Evolutionary conservation across 1,140 invertebrate genomes (phyloP), one percentile per base, ranked within the genome.

Genomic region (Sinella curviseta): DNA sequence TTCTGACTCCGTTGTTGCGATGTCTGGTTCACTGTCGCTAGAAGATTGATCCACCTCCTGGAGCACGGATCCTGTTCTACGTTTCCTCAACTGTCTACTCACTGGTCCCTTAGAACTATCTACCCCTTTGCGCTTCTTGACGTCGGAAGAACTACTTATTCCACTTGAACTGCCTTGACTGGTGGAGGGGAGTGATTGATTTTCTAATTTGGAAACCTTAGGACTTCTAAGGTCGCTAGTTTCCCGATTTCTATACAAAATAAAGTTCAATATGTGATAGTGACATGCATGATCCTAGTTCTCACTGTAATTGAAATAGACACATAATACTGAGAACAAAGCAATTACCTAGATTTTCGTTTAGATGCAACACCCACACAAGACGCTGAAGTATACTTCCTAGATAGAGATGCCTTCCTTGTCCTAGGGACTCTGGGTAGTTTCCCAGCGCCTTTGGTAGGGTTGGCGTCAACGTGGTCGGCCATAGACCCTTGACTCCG

Each of bases 401-500:
- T 55, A 55, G 75, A 55, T 77, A 33, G 8, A 48, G 82, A 78
- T 36, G 55, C 76, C 74, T 81, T 82, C 60, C 65, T 82, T 28
- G 77, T 75, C 65, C 79, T 70, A 75, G 78, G 82, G 78, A 82
- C 78, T 81, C 83, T 84, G 65, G 81, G 82, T 82, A 79, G 36
- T 77, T 82, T 84, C 83, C 83, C 83, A 84, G 83, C 78, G 79
- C 83, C 80, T 84, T 84, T 84, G 81, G 79, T 78, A 73, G 81
- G 77, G 81, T 80, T 82, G 79, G 81, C 81, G 74, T 84, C 76
- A 82, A 81, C 80, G 82, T 83, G 82, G 81, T 84, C 83, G 83
- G 83, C 83, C 83, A 84, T 84, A 82, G 79, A 84, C 83, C 81
- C 78, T 82, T 78, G 80, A 82, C 82, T 77, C 82, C 82, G 79